A percentile compares a stretch with the other conserved stretches of the same genome.
These are phyloP conservation scores for Stigmatopora argus DNA, from an alignment of 2,113 vertebrate genomes.

Conservation along the genomic window DNA sequence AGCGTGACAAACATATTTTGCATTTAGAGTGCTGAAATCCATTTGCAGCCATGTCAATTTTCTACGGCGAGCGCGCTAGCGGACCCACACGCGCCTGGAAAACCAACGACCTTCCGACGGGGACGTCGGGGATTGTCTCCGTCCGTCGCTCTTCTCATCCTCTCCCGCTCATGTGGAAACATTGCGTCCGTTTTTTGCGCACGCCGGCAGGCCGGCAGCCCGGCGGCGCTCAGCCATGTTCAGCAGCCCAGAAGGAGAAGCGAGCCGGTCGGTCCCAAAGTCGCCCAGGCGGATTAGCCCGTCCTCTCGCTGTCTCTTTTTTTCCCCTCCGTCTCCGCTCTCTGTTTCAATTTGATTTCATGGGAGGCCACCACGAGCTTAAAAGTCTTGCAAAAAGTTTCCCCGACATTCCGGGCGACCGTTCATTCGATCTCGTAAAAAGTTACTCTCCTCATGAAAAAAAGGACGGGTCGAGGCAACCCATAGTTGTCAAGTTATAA, in stretches of 20 bases:
- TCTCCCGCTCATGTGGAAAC: conserved; percentile 52
- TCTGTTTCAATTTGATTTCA: conserved; percentile 10
- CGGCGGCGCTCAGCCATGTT: conserved; percentile 55
- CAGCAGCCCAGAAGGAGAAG: conserved; percentile 57
- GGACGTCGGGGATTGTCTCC: conserved; percentile 27
- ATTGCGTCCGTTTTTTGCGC: conserved; percentile 42
- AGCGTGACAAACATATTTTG: conserved; percentile 3
- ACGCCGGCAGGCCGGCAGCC: conserved; percentile 22
- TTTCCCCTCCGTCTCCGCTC: conserved; percentile 1
- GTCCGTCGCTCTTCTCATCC: conserved; percentile 26
- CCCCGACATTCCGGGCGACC: conserved; percentile 17
- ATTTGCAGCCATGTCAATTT: conserved; percentile 12
- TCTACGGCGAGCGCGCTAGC: conserved; percentile 2
- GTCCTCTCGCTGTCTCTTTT: conserved; percentile 18
- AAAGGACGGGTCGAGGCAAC: background rate
- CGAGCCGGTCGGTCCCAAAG: conserved; percentile 47
- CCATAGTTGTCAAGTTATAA: too few relatives aligned
- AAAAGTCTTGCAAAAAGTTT: conserved; percentile 37
- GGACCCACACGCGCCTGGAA: conserved; percentile 17
- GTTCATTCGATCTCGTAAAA: background rate
- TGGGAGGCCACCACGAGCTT: conserved; percentile 45
- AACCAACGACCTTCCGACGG: conserved; percentile 31
- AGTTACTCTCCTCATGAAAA: background rate
- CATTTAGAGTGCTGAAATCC: background rate
- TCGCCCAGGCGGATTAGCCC: conserved; percentile 53